Base-by-base conservation (phyloP, 2,113 vertebrate genomes). In the Todiramphus saurophagus region DNA sequence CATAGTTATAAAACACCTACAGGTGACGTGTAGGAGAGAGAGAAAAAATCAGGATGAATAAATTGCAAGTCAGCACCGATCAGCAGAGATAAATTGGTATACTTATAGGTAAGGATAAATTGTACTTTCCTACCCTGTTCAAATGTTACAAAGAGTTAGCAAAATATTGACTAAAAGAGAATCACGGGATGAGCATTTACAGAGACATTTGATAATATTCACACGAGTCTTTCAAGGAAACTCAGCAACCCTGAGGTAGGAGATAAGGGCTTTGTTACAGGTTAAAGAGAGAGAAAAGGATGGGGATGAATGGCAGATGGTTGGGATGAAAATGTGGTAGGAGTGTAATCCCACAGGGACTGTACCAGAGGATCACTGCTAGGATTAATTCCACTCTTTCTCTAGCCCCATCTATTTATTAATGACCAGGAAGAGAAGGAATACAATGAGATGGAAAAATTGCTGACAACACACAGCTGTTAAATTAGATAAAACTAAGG, bases 381-480 rank as follows among this genome's bases (percentile, higher is more conserved):
- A 81, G 68, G 72, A 96, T 94, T 73, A 87, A 90, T 97, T 94
- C 94, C 41, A 63, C 43, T 82, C 83, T 68, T 92, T 78, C 66
- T 91, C 70, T 0, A 0, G 43, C 46, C 58, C 81, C 39, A 55
- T 93, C 84, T 90, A 70, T 94, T 97, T 94, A 96, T 94, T 97
- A 97, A 96, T 95, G 91, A 89, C 50, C 79, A 91, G 80, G 48
- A 93, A 93, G 56, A 93, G 41, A 83, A n/a, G 33, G 58, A 89
- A 44, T 91, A 97, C 95, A 95, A 92, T 83, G 75, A 96, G 90
- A 91, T 60, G 30, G 95, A 83, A 92, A 94, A 96, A 96, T 74
- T 97, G 93, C 95, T 97, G 96, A 97, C 95, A 91, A 67, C 44
- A 91, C 69, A 89, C 94, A 95, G 91, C 59, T 95, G 83, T 89